Percentiles rank a stretch among this genome's conserved stretches.
Evolutionary conservation across 2,113 vertebrate species (phyloP).

Genomic region (Coreoperca whiteheadi): DNA sequence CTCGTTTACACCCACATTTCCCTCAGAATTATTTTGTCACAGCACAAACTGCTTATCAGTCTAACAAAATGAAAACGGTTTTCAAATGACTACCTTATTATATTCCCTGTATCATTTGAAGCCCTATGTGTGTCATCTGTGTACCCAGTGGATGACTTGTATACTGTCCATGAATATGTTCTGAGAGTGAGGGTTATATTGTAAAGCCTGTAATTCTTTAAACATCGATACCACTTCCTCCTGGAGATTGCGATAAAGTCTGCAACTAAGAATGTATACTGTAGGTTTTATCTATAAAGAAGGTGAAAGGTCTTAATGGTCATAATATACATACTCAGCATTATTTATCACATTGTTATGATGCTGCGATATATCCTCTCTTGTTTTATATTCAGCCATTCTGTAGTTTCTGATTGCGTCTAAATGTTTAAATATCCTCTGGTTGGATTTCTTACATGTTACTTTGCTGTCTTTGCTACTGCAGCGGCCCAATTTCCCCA

Average conservation of each 20-base stretch:
- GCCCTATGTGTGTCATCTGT: background rate
- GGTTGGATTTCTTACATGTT: conserved; percentile 5
- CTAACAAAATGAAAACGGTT: background rate
- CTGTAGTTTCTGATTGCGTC: background rate
- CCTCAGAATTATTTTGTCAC: conserved; percentile 17
- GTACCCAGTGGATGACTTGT: background rate
- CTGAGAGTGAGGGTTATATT: background rate
- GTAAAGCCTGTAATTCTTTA: background rate
- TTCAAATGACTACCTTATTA: background rate
- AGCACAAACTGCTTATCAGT: background rate
- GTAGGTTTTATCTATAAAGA: background rate
- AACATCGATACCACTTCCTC: background rate
- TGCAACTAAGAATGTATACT: background rate
- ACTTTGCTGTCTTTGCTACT: background rate
- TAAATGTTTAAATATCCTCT: conserved; percentile 12
- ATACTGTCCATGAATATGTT: background rate
- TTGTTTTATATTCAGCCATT: background rate
- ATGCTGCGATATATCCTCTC: background rate
- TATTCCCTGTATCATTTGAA: background rate
- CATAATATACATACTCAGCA: background rate
- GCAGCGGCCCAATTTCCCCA: conserved; percentile 16
- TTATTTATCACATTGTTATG: background rate
- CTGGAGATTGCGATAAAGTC: background rate
- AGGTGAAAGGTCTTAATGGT: background rate
- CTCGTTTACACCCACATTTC: conserved; percentile 27